A percentile compares a stretch with the other conserved stretches of the same genome.
phyloP scores from a whole-genome alignment of 35 echinoderm and acorn worm genomes.

The Lytechinus variegatus region DNA sequence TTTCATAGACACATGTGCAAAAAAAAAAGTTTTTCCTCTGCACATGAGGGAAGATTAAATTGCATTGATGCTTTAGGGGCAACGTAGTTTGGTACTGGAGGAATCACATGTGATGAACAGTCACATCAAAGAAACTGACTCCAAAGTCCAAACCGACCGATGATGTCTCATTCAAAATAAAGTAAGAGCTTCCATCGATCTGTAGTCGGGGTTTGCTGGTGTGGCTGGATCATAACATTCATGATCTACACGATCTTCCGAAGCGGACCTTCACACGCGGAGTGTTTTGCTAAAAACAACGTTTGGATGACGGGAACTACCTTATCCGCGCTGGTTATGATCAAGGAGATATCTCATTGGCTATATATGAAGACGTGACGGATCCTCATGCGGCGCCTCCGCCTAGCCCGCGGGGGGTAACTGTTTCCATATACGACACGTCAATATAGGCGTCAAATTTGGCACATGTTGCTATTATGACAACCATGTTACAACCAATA shows the following conservation, averaged over 20 bases:
- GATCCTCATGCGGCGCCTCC: background rate
- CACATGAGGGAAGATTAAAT: too few relatives aligned
- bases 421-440: background rate
- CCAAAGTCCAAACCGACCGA: too few relatives aligned
- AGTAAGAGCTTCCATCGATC: too few relatives aligned
- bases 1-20: too few relatives aligned
- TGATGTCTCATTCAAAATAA: too few relatives aligned
- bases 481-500: background rate
- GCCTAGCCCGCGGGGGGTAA: background rate
- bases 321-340: background rate
- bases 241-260: background rate
- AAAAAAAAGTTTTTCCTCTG: too few relatives aligned
- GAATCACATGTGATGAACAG: background rate
- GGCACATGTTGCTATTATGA: background rate
- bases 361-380: background rate
- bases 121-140: too few relatives aligned
- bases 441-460: background rate
- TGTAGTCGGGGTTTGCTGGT: too few relatives aligned
- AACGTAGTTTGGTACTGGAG: background rate
- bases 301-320: background rate
- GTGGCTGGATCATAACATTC: too few relatives aligned
- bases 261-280: background rate
- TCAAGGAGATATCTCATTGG: too few relatives aligned
- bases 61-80: background rate
- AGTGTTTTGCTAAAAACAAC: background rate